phyloP scores from a whole-genome alignment of 2,888 invertebrate species.

The Lochmaea capreae region DNA sequence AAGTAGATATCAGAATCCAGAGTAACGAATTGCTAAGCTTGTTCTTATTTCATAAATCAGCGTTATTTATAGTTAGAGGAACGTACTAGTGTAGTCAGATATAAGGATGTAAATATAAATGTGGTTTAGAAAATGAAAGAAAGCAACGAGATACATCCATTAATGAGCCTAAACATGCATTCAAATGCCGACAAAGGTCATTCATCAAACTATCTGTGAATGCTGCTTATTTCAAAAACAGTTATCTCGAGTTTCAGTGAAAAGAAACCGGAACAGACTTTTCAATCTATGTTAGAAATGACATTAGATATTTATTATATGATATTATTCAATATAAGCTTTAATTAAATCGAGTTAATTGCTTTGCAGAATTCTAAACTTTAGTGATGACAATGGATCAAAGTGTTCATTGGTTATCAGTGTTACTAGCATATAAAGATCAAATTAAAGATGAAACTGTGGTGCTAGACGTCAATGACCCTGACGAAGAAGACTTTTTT shows the following conservation, averaged over 20 bases:
- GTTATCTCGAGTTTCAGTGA: not conserved
- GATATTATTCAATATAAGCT: too few relatives aligned
- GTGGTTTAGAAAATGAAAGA: slow-evolving; percentile 45
- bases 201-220: slow-evolving; percentile 50
- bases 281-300: not conserved
- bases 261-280: not conserved
- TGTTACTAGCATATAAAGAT: too few relatives aligned
- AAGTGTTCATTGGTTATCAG: too few relatives aligned
- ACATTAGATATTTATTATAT: not conserved
- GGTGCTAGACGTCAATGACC: too few relatives aligned
- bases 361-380: too few relatives aligned
- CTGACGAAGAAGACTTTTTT: too few relatives aligned
- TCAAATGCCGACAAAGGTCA: slow-evolving; percentile 54
- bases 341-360: too few relatives aligned
- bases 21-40: slow-evolving; percentile 40
- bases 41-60: slow-evolving; percentile 45
- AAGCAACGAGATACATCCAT: slow-evolving; percentile 46
- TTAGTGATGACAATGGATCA: too few relatives aligned
- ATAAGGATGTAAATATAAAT: slow-evolving; percentile 40
- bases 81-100: slow-evolving; percentile 36
- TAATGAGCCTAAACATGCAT: slow-evolving; percentile 58
- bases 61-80: slow-evolving; percentile 44
- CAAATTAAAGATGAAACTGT: too few relatives aligned
- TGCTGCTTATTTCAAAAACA: not conserved
- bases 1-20: slow-evolving; percentile 38